phyloP scores from a whole-genome alignment of 2,797 vertebrate species.

The Austrolebias charrua region DNA sequence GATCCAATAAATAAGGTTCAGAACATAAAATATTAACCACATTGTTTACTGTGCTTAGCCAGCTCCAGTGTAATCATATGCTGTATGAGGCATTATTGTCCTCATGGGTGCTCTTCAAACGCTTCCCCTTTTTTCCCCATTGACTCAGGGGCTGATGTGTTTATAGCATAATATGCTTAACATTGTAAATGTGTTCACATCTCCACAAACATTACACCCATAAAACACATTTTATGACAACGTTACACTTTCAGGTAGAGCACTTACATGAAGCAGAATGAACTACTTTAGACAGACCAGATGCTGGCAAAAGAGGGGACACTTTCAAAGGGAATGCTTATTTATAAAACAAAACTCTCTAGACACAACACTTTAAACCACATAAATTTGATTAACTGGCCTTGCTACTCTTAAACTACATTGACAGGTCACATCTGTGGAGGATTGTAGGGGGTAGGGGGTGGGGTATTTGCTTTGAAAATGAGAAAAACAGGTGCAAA shows the following conservation, averaged over 20 bases:
- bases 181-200: constrained; percentile 51
- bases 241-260: constrained; percentile 28
- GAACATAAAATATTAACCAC: constrained; percentile 67
- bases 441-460: constrained; percentile 35
- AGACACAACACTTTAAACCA: constrained; percentile 24
- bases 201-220: constrained; percentile 51
- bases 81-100: constrained; percentile 47
- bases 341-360: constrained; percentile 3
- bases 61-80: constrained; percentile 59
- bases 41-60: constrained; percentile 56
- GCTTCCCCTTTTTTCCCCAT: constrained; percentile 33
- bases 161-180: constrained; percentile 61
- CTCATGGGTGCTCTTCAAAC: constrained; percentile 52
- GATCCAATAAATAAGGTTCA: constrained; percentile 59
- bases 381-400: constrained; percentile 63
- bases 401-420: constrained; percentile 73
- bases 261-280: constrained; percentile 7
- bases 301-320: neutral
- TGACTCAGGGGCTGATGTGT: constrained; percentile 41
- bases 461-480: constrained; percentile 40
- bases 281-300: constrained; percentile 5
- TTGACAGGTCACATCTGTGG: constrained; percentile 77
- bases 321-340: constrained; percentile 18
- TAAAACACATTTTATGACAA: constrained; percentile 60
- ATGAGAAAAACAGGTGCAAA: constrained; percentile 64